Conservation (phyloP, 2,888 invertebrate species). For the Choreutis nemorana region DNA sequence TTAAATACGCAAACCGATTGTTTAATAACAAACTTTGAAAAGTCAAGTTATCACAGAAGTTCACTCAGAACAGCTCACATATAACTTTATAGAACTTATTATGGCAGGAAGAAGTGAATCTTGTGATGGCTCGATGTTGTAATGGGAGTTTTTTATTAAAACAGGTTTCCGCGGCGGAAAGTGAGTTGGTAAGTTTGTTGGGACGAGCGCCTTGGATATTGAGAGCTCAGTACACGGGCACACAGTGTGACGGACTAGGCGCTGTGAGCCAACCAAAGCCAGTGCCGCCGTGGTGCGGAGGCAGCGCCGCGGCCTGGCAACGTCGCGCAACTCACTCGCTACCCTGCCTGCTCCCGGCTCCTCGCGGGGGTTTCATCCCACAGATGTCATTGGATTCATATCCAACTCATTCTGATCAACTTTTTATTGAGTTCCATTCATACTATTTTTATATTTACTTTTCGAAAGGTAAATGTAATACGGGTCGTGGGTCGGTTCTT, state of each 20-base stretch:
- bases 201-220: conserved; percentile 14
- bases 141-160: conserved; percentile 26
- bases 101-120: conserved; percentile 22
- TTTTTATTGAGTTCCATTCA: too few species aligned
- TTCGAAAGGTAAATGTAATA: too few species aligned
- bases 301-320: conserved; percentile 32
- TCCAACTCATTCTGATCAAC: too few species aligned
- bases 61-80: conserved; percentile 21
- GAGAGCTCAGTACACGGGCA: conserved; percentile 28
- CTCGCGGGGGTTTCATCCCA: conserved; percentile 6
- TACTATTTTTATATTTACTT: too few species aligned
- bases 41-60: conserved; percentile 31
- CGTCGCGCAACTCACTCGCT: conserved; percentile 33
- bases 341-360: conserved; percentile 33
- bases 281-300: conserved; percentile 5
- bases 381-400: too few species aligned
- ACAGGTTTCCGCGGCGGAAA: conserved; percentile 45
- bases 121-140: conserved; percentile 22
- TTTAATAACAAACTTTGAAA: conserved; percentile 44
- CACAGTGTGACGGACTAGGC: conserved; percentile 38
- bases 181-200: conserved; percentile 48
- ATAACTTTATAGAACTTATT: conserved; percentile 17
- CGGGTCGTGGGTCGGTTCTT: too few species aligned
- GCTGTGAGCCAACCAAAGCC: conserved; percentile 21
- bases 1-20: conserved; percentile 18